Conservation (phyloP, 2,888 invertebrate species). For the Lasioglossum figueresi region DNA sequence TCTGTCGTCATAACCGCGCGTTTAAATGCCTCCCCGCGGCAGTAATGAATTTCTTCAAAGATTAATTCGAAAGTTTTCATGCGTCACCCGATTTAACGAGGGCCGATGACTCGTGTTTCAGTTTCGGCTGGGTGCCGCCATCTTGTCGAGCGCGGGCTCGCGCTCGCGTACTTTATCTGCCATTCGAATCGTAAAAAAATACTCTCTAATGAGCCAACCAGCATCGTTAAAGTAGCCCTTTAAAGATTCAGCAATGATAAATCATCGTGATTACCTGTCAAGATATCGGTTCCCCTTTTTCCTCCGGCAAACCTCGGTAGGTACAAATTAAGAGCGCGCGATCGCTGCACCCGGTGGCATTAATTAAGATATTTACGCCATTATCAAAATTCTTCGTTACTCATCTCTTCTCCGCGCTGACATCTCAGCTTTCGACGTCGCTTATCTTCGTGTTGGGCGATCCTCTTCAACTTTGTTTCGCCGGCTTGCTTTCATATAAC, state of each 20-base stretch:
- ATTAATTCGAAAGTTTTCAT: constrained; percentile 67
- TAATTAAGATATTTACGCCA: constrained; percentile 46
- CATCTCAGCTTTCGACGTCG: not conserved
- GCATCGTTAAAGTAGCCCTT: constrained; percentile 60
- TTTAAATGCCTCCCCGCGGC: constrained; percentile 65
- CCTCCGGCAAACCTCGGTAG: constrained; percentile 39
- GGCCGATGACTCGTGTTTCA: constrained; percentile 65
- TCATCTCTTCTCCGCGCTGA: not conserved
- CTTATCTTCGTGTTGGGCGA: not conserved
- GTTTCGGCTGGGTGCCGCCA: constrained; percentile 54
- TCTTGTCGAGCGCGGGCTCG: constrained; percentile 17
- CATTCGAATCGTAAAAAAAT: constrained; percentile 59
- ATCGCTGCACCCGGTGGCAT: constrained; percentile 2
- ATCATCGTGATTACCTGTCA: constrained; percentile 61
- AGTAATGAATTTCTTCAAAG: constrained; percentile 73
- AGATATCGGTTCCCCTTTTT: constrained; percentile 45
- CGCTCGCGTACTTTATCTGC: constrained; percentile 58
- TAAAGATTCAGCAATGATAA: constrained; percentile 63
- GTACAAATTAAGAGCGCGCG: constrained; percentile 44
- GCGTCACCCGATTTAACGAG: constrained; percentile 64
- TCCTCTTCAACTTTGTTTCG: not conserved
- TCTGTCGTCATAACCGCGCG: constrained; percentile 56
- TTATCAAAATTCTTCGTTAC: constrained; percentile 11
- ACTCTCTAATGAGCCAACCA: constrained; percentile 59
- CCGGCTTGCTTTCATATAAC: not conserved